Conservation (phyloP, 2,113 vertebrate species). For the Rallus limicola region DNA sequence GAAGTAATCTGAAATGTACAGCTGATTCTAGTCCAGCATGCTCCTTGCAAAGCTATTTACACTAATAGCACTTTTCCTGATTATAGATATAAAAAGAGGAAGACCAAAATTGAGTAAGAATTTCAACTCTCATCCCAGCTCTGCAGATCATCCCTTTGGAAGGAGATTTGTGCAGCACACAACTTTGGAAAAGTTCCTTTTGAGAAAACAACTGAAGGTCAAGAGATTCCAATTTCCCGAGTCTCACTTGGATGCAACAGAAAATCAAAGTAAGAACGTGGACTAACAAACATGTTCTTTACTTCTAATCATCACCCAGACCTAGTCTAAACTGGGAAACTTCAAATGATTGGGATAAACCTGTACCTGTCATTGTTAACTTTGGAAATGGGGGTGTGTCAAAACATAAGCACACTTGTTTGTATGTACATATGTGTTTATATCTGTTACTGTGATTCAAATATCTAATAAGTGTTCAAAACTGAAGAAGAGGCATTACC, state of each 20-base stretch:
- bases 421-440: neutral
- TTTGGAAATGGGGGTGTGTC: neutral
- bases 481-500: conserved; percentile 69
- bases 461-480: neutral
- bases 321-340: neutral
- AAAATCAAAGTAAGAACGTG: neutral
- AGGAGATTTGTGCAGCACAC: neutral
- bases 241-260: neutral
- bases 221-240: neutral
- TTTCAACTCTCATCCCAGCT: neutral
- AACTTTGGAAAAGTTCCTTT: neutral
- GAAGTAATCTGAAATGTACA: neutral
- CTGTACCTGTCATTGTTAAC: neutral
- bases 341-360: neutral
- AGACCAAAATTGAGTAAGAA: neutral
- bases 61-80: neutral
- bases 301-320: neutral
- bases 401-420: neutral
- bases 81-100: neutral
- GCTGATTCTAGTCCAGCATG: neutral
- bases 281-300: neutral
- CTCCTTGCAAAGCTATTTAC: neutral
- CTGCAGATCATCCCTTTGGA: neutral
- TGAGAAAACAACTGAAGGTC: too few relatives aligned
- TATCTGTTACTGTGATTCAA: neutral